Conservation (phyloP, 2,113 vertebrate species). For the Neogobius melanostomus region DNA sequence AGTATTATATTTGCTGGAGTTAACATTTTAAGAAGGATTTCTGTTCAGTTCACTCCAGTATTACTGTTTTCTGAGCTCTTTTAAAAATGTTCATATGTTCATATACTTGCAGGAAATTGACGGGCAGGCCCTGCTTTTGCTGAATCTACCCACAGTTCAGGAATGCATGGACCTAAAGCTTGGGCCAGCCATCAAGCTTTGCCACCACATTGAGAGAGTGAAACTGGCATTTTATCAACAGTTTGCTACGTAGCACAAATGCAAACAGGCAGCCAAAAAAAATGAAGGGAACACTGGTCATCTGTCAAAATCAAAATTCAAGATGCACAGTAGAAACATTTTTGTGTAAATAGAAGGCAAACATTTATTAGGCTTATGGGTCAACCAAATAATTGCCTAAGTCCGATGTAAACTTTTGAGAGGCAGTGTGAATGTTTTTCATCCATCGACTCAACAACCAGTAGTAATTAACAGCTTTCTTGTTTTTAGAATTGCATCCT, state of each 20-base stretch:
- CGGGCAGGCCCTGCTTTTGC: constrained; percentile 94
- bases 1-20: too few relatives aligned
- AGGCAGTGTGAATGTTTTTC: neutral
- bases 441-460: too few relatives aligned
- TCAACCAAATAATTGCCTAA: neutral
- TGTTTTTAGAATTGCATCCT: too few relatives aligned
- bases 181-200: constrained; percentile 96
- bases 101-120: constrained; percentile 89
- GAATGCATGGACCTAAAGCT: constrained; percentile 99
- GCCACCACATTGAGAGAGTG: constrained; percentile 97
- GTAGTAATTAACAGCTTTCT: too few relatives aligned
- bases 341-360: neutral
- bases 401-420: neutral
- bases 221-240: constrained; percentile 99
- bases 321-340: constrained; percentile 7
- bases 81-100: neutral
- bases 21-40: too few relatives aligned
- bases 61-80: too few relatives aligned
- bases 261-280: constrained; percentile 25
- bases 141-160: constrained; percentile 96
- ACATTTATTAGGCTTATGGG: neutral
- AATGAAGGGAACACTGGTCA: constrained; percentile 40
- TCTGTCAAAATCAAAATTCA: constrained; percentile 16
- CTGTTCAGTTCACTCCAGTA: too few relatives aligned
- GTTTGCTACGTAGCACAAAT: constrained; percentile 85